phyloP scores from a whole-genome alignment of 1,140 invertebrate species.

The Armadillidium nasatum region DNA sequence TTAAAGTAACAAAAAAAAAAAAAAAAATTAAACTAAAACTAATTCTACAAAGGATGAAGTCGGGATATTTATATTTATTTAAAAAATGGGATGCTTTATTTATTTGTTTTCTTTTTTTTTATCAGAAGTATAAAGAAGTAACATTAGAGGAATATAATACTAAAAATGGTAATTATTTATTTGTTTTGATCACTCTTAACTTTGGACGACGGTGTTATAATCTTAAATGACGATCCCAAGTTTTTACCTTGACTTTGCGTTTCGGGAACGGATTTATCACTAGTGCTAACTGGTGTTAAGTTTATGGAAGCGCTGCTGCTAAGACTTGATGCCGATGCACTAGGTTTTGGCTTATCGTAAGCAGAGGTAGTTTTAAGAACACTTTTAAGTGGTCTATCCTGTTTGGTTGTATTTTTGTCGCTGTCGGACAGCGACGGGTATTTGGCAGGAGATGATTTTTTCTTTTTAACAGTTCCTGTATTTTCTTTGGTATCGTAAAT shows the following conservation, averaged over 20 bases:
- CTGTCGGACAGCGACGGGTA: neutral
- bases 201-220: neutral
- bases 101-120: neutral
- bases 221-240: neutral
- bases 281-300: neutral
- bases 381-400: constrained; percentile 40
- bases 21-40: too few species aligned
- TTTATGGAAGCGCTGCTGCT: neutral
- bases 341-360: constrained; percentile 39
- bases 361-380: constrained; percentile 41
- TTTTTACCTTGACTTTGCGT: neutral
- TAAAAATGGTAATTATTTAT: too few species aligned
- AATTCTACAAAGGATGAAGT: too few species aligned
- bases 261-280: neutral
- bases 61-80: too few species aligned
- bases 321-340: neutral
- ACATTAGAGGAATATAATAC: too few species aligned
- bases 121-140: neutral
- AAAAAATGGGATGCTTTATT: neutral
- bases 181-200: neutral
- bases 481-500: constrained; percentile 43
- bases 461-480: constrained; percentile 41
- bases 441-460: constrained; percentile 21
- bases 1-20: too few species aligned
- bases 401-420: constrained; percentile 1